Conservation (phyloP, 2,113 vertebrate genomes). For the Coptodon bakossiorum region DNA sequence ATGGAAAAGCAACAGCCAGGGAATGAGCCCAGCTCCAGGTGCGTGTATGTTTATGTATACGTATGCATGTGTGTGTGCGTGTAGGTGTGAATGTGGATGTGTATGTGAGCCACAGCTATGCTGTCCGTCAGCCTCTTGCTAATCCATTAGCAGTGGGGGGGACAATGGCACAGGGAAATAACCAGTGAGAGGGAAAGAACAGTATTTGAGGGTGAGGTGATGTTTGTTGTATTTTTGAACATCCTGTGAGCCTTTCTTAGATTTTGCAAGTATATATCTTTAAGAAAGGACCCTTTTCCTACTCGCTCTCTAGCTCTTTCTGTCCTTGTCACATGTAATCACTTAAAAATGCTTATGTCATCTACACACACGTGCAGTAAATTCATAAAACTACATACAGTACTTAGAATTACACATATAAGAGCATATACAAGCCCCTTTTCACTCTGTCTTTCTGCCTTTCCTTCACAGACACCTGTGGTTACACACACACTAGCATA, state of each 20-base stretch:
- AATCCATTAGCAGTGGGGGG: constrained; percentile 1
- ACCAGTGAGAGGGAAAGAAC: background rate
- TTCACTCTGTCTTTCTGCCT: background rate
- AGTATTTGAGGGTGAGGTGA: background rate
- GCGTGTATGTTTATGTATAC: background rate
- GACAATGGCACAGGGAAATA: background rate
- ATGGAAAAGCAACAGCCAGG: constrained; percentile 35
- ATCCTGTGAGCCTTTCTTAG: background rate
- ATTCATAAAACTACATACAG: background rate
- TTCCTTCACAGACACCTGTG: constrained; percentile 3
- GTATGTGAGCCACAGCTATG: constrained; percentile 25
- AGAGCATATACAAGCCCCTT: background rate
- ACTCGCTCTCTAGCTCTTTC: background rate
- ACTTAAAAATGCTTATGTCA: background rate
- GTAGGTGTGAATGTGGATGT: background rate
- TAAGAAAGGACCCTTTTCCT: background rate
- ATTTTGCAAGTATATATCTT: background rate
- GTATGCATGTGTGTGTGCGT: background rate
- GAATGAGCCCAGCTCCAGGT: constrained; percentile 6
- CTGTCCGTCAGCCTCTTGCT: constrained; percentile 26
- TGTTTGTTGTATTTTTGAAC: background rate
- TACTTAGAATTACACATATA: background rate
- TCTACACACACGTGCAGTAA: background rate
- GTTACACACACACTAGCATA: background rate
- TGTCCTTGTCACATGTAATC: background rate